A percentile compares a stretch with the other conserved stretches of the same genome.
Conservation (phyloP, 2,797 vertebrate genomes). For the Amniataba percoides region DNA sequence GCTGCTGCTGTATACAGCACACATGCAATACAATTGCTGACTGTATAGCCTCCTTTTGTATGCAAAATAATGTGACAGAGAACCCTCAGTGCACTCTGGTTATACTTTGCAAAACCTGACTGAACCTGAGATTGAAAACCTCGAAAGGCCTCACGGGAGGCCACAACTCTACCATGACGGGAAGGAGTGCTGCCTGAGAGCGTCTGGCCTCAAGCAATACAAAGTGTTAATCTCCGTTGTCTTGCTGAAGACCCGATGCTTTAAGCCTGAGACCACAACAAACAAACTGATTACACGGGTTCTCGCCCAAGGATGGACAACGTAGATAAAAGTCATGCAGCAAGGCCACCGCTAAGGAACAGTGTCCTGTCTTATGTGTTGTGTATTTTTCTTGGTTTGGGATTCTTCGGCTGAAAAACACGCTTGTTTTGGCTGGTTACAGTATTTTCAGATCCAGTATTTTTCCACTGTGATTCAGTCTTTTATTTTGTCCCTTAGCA, state of each 20-base stretch:
- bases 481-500: neutral
- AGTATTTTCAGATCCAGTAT: slow-evolving; percentile 5
- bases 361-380: neutral
- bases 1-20: neutral
- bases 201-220: neutral
- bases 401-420: neutral
- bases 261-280: neutral
- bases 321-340: neutral
- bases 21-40: neutral
- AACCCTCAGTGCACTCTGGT: neutral
- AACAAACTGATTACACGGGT: neutral
- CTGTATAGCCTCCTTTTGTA: neutral
- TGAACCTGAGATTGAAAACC: neutral
- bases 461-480: slow-evolving; percentile 14
- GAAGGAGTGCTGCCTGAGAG: too few species aligned
- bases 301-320: neutral
- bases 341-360: neutral
- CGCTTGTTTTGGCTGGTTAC: too few species aligned
- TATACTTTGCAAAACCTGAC: neutral
- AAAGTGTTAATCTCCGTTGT: neutral
- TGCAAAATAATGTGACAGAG: neutral
- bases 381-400: neutral
- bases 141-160: neutral
- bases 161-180: neutral
- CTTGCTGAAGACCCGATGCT: neutral